A percentile compares a stretch with the other conserved stretches of the same genome.
Evolutionary conservation across 2,888 invertebrate genomes (phyloP).

Genomic region (Endomychus coccineus): DNA sequence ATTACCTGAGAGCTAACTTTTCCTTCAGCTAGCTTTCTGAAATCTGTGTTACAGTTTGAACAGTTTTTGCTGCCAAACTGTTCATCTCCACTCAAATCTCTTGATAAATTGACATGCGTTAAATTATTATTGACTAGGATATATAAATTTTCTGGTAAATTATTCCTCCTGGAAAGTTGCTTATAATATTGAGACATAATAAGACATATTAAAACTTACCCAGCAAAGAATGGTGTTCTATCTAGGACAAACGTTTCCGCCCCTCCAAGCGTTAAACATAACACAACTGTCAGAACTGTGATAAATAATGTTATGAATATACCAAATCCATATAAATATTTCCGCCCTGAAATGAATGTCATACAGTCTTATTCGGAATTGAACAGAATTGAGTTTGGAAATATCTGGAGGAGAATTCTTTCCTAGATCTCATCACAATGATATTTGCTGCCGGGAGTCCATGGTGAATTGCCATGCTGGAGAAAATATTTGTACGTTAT

Average conservation of each 20-base stretch:
- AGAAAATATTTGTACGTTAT: no score
- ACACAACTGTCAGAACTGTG: conserved; percentile 4
- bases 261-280: neutral
- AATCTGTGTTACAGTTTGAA: conserved; percentile 10
- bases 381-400: no score
- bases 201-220: conserved; percentile 6
- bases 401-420: no score
- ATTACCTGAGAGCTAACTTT: conserved; percentile 10
- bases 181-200: neutral
- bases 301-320: conserved; percentile 5
- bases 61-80: neutral
- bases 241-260: conserved; percentile 10
- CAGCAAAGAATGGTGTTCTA: conserved; percentile 10
- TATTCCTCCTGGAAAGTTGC: conserved; percentile 8
- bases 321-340: conserved; percentile 9
- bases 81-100: conserved; percentile 3
- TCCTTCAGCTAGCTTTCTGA: conserved; percentile 5
- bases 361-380: no score
- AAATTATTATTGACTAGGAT: conserved; percentile 1
- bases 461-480: no score
- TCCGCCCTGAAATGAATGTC: conserved; percentile 14
- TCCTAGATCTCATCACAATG: no score
- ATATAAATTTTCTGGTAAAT: conserved; percentile 9
- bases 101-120: conserved; percentile 2
- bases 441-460: no score